Base-by-base conservation (phyloP, 2,888 invertebrate genomes). In the Yponomeuta evonymella region DNA sequence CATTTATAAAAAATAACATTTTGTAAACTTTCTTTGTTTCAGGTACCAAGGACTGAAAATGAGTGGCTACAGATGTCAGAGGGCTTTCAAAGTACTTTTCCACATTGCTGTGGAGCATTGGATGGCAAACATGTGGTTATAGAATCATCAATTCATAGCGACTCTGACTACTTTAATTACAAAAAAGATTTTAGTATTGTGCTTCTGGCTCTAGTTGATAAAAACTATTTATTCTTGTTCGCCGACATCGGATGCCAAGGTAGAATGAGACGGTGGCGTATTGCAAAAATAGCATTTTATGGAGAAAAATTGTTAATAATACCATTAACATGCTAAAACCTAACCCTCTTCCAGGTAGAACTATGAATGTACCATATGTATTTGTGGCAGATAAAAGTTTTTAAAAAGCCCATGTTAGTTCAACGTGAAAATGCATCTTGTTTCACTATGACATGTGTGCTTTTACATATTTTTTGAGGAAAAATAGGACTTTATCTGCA, bases 51-150 rank as follows among this genome's bases (percentile, higher is more conserved):
- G 65, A 72, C 71, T 58, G 70, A 65, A 71, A 70, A 71, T 68
- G 68, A 43, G 69, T 73, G 73, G 73, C 65, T 71, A 65, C 66
- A 71, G 65, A 73, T 73, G 58, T 72, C 72, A 72, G 68, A 72
- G 70, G 72, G 71, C 70, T 74, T 72, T 67, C 72, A 70, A 62
- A 71, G 23, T 62, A 71, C 70, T 67, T 67, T 72, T 70, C 70
- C 72, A 72, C 72, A 70, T 64, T 72, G 72, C 64, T 62, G 69
- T 58, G 71, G 70, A 12, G 65, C 71, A 71, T 43, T 71, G 36
- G 67, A 67, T 36, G 67, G 67, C 67, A 67, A 67, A n/a, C 67
- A 67, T 67, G n/a, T 67, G 10, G 67, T 67, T 10, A 67, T 67
- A 9, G 67, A 67, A 67, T 33, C 11, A 30, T 33, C 67, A 33